A percentile compares a stretch with the other conserved stretches of the same genome.
Evolutionary conservation across 1,140 invertebrate species (phyloP).

Genomic region (Pseudomyrmex flavicornis): DNA sequence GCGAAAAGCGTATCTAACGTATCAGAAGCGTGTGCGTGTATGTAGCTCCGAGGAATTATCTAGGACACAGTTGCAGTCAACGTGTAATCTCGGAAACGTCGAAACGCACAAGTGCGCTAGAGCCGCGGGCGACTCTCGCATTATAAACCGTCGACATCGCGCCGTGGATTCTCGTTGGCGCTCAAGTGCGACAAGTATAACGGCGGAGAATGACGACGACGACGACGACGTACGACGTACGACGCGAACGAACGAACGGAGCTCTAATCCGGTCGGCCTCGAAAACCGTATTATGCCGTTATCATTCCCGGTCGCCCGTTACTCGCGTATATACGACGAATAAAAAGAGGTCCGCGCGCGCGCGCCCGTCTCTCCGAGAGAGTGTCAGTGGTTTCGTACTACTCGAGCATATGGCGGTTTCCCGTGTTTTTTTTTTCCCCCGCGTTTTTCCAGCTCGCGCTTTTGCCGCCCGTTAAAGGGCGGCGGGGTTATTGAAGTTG

Average conservation of each 20-base stretch:
- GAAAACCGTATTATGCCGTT: constrained; percentile 74
- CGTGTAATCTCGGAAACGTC: constrained; percentile 51
- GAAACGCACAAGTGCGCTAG: constrained; percentile 54
- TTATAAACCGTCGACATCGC: not conserved
- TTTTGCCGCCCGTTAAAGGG: not conserved
- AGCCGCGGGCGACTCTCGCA: not conserved
- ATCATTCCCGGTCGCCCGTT: constrained; percentile 76
- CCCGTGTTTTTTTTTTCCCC: constrained; percentile 49
- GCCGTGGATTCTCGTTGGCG: not conserved
- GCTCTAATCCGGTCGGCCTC: constrained; percentile 75
- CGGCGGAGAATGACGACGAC: constrained; percentile 19
- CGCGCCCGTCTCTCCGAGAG: constrained; percentile 5
- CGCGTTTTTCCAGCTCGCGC: constrained; percentile 14
- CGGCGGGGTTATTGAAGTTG: no score
- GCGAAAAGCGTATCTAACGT: not conserved
- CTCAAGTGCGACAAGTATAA: constrained; percentile 60
- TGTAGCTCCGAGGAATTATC: not conserved
- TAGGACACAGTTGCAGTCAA: not conserved
- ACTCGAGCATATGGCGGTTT: constrained; percentile 41
- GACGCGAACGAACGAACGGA: constrained; percentile 19
- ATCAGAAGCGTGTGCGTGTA: not conserved
- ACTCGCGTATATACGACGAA: constrained; percentile 57
- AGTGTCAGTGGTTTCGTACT: constrained; percentile 61
- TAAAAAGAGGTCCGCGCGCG: constrained; percentile 68
- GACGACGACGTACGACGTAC: not conserved